Evolutionary conservation across 1,140 invertebrate species (phyloP).

Genomic region (Aphidius gifuensis): DNA sequence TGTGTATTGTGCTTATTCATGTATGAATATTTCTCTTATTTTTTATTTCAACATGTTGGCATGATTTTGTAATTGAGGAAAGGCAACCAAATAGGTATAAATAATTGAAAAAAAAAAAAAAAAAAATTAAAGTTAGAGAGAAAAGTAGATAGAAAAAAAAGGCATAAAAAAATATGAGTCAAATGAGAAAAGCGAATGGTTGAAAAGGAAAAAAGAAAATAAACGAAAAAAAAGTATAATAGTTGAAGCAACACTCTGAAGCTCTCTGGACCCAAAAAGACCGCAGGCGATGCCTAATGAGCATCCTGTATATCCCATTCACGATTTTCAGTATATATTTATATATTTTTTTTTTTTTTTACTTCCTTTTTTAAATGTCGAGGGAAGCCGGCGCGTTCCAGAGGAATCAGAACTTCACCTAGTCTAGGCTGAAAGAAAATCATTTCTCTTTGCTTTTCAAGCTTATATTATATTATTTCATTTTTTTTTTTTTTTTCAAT

Average conservation of each 20-base stretch:
- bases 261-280: background rate
- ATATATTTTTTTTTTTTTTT: no score
- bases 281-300: conserved; percentile 13
- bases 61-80: conserved; percentile 15
- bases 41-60: background rate
- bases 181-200: background rate
- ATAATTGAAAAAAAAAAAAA: background rate
- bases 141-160: background rate
- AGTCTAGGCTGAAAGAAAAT: no score
- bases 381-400: no score
- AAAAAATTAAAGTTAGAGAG: background rate
- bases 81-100: background rate
- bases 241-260: no score
- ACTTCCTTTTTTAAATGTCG: no score
- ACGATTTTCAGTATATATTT: background rate
- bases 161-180: background rate
- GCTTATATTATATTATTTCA: no score
- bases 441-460: no score
- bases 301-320: conserved; percentile 9
- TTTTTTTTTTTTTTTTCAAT: no score
- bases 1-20: no score
- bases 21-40: no score
- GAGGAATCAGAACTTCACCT: no score
- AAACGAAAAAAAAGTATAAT: no score
- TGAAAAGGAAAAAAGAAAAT: background rate